Evolutionary conservation across 1,140 invertebrate genomes (phyloP), one percentile per base, ranked within the genome.

Genomic region (Hypsibius dujardini): DNA sequence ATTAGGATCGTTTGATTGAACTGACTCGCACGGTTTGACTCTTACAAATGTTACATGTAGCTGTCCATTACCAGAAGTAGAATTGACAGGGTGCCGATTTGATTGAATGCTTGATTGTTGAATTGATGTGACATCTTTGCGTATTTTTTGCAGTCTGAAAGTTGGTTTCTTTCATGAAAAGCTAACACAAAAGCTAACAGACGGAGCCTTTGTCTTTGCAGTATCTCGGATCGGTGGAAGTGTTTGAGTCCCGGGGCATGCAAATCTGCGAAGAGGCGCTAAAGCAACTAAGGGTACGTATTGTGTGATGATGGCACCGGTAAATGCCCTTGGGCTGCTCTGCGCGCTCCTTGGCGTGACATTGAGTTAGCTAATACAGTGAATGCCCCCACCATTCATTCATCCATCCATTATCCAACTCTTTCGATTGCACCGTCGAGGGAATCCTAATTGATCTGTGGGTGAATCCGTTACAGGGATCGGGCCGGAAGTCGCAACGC

Each of bases 191-290:
- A 28, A 28, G 28, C 28, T 28, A 28, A 28, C 28, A 28, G 28
- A 28, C 28, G 28, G 28, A 28, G 28, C 74, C 75, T 70, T 56
- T 73, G 74, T 72, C 74, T 73, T 83, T 84, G 45, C 77, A 90
- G 87, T 98, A 99, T 84, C 82, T 99, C 76, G 96, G 96, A 74
- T 95, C 92, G 82, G 91, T 97, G 1, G 95, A 99, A 83, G 96
- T 99, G 1, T 98, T 93, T 80, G 95, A 98, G 81, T 98, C 94
- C 0, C 85, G 95, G 76, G 95, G 96, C 40, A 98, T 98, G 93
- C 90, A 95, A 81, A 92, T 98, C 50, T 99, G 96, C 83, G 96
- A 99, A 81, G 93, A 96, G 81, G 95, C 95, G 42, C 84, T 98
- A 50, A 97, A 95, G 85, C 89, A 77, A 46, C 75, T 83, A 1